Base-by-base conservation (phyloP, 2,888 invertebrate species). In the Eumerus sabulonum region DNA sequence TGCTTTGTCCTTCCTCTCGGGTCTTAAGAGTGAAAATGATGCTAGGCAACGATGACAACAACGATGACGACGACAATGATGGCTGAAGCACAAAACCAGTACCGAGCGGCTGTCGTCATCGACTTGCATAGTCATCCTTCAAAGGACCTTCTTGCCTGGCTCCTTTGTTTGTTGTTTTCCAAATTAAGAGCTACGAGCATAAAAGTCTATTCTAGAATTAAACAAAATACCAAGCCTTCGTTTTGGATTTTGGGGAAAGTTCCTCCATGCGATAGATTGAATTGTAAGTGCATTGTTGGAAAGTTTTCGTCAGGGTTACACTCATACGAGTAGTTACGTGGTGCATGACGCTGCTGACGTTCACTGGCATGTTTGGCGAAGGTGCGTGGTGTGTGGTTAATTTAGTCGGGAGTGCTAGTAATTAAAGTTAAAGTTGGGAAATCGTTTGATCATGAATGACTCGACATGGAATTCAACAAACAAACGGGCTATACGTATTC, bases 271-370 rank as follows among this genome's bases (percentile, higher is more conserved):
- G 14, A 45, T 38, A 9, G 48, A 57, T 19, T 53, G 18, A 63
- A 35, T 44, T 9, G 1, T 0, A n/a, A 54, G 54, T 38, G 19
- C 11, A 11, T 38, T 45, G 45, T 53, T 17, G 11, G 1, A 13
- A 53, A 63, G 53, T 53, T 54, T 62, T 40, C n/a, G 40, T n/a
- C 40, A n/a, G n/a, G n/a, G 40, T n/a, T n/a, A 40, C n/a, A 40
- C 11, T 9, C n/a, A 40, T n/a, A 9, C 27, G 27, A 27, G 27
- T 18, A 5, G 27, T 13, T 19, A 48, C 19, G 18, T 19, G 18
- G 48, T 19, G 27, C 18, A 19, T 19, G 18, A 17, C 17, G 3
- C 9, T 47, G 18, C 18, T 1, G 5, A 17, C 2, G 17, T 47
- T 17, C 18, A 47, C 36, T 40, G 40, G n/a, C 2, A 40, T n/a